phyloP scores from a whole-genome alignment of 2,113 vertebrate genomes.

The Panthera uncia region DNA sequence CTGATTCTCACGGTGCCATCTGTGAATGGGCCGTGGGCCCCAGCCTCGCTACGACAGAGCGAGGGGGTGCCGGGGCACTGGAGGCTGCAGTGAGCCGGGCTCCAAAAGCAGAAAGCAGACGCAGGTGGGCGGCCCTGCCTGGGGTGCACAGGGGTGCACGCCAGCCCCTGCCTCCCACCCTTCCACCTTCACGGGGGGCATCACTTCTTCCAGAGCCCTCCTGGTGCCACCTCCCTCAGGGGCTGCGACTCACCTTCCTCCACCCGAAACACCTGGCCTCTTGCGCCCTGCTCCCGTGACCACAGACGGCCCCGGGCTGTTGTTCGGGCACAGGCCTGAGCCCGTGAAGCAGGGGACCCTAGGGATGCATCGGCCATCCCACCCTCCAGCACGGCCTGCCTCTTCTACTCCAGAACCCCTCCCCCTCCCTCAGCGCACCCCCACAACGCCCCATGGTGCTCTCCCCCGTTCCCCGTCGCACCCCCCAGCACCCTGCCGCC shows the following conservation, averaged over 20 bases:
- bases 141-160: background rate
- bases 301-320: background rate
- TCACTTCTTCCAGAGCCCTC: background rate
- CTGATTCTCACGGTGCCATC: background rate
- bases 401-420: background rate
- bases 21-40: background rate
- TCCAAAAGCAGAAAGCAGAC: background rate
- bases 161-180: background rate
- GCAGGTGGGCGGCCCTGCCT: background rate
- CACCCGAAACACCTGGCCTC: background rate
- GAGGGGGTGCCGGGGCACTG: background rate
- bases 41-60: background rate
- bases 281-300: rapidly evolving
- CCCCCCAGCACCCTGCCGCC: rapidly evolving
- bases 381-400: background rate
- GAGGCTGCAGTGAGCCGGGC: background rate
- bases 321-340: background rate
- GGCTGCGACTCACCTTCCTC: background rate
- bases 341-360: background rate
- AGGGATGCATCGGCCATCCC: background rate
- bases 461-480: background rate
- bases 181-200: background rate
- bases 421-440: background rate
- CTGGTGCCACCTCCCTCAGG: background rate
- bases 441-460: background rate